phyloP scores from a whole-genome alignment of 2,113 vertebrate species.

The Pteruthius melanotis region DNA sequence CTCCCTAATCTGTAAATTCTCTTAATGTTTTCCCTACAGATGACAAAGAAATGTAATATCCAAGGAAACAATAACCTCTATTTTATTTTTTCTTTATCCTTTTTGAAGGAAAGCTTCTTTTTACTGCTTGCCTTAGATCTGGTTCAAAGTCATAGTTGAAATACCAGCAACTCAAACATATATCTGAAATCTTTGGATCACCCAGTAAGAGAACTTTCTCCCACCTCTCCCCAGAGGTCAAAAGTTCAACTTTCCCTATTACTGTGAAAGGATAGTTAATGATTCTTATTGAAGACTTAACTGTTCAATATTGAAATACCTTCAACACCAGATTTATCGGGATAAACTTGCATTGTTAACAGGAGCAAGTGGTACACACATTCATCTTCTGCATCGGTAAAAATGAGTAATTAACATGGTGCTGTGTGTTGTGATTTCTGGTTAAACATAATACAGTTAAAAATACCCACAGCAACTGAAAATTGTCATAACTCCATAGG shows the following conservation, averaged over 20 bases:
- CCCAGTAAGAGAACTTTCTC: not conserved
- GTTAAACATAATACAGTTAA: not conserved
- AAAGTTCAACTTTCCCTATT: not conserved
- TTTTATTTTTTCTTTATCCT: not conserved
- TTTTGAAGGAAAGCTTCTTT: not conserved
- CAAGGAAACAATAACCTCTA: not conserved
- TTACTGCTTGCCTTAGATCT: not conserved
- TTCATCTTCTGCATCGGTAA: not conserved
- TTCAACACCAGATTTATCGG: not conserved
- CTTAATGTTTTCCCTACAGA: accelerated
- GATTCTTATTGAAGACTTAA: not conserved
- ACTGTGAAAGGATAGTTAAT: not conserved
- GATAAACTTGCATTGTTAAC: not conserved
- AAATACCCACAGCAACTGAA: not conserved
- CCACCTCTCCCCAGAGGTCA: not conserved
- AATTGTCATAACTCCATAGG: not conserved
- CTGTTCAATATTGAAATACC: not conserved
- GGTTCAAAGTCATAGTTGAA: not conserved
- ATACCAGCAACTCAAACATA: not conserved
- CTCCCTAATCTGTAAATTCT: not conserved
- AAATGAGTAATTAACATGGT: not conserved
- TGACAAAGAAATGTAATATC: not conserved
- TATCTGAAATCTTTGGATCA: not conserved
- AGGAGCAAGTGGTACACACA: not conserved
- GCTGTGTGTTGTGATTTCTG: not conserved